Base-by-base conservation (phyloP, 2,797 vertebrate genomes). In the Momotus momota region DNA sequence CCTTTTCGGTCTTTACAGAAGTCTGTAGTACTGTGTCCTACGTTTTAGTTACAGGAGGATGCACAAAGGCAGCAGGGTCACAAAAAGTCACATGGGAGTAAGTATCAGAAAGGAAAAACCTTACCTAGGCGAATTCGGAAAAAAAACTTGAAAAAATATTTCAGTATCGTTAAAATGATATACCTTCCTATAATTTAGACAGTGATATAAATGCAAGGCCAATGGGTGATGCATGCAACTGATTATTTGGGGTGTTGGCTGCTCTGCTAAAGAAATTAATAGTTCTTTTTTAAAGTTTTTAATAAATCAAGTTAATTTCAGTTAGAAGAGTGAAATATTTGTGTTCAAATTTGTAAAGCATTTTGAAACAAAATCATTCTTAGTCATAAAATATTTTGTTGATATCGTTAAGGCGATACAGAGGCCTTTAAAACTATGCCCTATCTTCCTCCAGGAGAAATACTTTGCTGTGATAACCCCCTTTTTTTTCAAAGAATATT, bases 221-320 rank as follows among this genome's bases (percentile, higher is more conserved):
- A 60, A 43, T 10, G 17, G 18, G 5, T 1, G 0, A 69, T 7
- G 7, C 4, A 4, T 25, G 15, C 62, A 20, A 43, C 12, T 35
- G 46, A 54, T 54, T 84, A 54, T 10, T 29, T 54, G 26, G 2
- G 43, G 2, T 35, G 14, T 29, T 61, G 54, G n/a, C 6, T 54
- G 18, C 58, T 72, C 62, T 72, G 25, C 9, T 54, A 79, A 81
- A 73, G 65, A 51, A 7, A 6, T 4, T 18, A 23, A 17, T 2
- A 31, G 14, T 26, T 38, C 9, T 38, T 82, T 80, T 93, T 46
- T 40, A 21, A 70, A 82, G 1, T 55, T 91, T 80, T 82, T 35
- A 49, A 16, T 62, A 93, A 92, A 79, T 7, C 1, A 55, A 2
- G 21, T 54, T 22, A 7, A 25, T 25, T 81, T 81, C 23, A 55